Evolutionary conservation across 2,113 vertebrate species (phyloP).

Genomic region (Eurypyga helias): DNA sequence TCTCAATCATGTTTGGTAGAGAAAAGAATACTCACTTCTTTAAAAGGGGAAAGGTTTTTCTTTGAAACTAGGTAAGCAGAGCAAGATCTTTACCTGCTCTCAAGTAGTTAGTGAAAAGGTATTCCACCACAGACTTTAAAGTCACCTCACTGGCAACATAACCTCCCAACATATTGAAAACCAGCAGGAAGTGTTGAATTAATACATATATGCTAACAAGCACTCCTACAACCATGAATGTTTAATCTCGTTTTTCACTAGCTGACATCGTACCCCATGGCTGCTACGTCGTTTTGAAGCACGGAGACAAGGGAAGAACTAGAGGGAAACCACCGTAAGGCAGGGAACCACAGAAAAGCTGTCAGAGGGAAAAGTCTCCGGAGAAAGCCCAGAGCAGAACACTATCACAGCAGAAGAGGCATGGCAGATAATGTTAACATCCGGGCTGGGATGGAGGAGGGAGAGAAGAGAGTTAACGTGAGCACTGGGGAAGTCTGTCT

Average conservation of each 20-base stretch:
- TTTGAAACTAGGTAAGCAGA: not conserved
- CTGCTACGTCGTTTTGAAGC: not conserved
- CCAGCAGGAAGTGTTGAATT: slow-evolving; percentile 50
- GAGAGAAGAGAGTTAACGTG: not conserved
- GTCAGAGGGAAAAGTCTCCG: not conserved
- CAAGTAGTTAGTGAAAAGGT: not conserved
- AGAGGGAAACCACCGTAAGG: not conserved
- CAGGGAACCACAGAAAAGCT: not conserved
- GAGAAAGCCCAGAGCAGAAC: not conserved
- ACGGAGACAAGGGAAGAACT: not conserved
- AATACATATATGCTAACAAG: slow-evolving; percentile 55
- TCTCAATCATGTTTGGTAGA: not conserved
- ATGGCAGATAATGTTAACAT: not conserved
- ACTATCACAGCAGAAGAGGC: not conserved
- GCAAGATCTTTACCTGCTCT: not conserved
- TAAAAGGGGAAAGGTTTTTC: not conserved
- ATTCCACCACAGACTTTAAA: not conserved
- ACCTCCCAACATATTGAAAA: slow-evolving; percentile 22
- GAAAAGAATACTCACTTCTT: not conserved
- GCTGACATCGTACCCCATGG: not conserved
- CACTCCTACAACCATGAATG: not conserved
- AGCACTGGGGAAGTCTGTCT: not conserved
- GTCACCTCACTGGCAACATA: not conserved
- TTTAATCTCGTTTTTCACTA: slow-evolving; percentile 36
- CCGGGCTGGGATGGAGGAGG: not conserved